Conservation (phyloP, 1,140 invertebrate species). For the Phthorimaea operculella region DNA sequence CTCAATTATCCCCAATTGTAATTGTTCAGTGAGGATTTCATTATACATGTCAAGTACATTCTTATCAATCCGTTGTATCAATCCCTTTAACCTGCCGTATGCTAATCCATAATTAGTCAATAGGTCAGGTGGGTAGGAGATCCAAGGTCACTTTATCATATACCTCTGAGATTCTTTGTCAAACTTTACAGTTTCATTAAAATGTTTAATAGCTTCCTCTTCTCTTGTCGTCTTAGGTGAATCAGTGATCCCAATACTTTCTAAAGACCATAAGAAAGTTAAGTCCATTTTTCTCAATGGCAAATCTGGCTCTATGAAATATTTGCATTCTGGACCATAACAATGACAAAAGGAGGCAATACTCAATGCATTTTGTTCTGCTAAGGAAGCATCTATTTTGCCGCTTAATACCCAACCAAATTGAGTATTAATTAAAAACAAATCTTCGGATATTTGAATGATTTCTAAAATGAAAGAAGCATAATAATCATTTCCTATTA, state of each 20-base stretch:
- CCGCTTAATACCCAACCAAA: conserved; percentile 9
- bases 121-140: conserved; percentile 10
- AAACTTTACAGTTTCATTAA: conserved; percentile 8
- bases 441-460: not conserved
- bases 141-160: conserved; percentile 13
- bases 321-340: not conserved
- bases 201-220: conserved; percentile 16
- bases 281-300: conserved; percentile 9
- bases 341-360: conserved; percentile 7
- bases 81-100: conserved; percentile 5
- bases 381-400: not conserved
- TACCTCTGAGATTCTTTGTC: conserved; percentile 2
- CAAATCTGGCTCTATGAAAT: conserved; percentile 5
- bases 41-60: conserved; percentile 2
- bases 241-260: conserved; percentile 11
- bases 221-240: conserved; percentile 8
- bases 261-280: conserved; percentile 10
- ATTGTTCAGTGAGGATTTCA: conserved; percentile 5
- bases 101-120: conserved; percentile 10
- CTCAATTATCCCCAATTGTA: conserved; percentile 6
- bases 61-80: not conserved
- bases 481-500: conserved; percentile 11
- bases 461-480: not conserved
- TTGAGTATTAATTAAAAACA: conserved; percentile 6
- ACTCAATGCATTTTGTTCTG: not conserved